Percentiles rank a stretch among this genome's conserved stretches.
Conservation (phyloP, 2,888 invertebrate species). For the Polia nebulosa region DNA sequence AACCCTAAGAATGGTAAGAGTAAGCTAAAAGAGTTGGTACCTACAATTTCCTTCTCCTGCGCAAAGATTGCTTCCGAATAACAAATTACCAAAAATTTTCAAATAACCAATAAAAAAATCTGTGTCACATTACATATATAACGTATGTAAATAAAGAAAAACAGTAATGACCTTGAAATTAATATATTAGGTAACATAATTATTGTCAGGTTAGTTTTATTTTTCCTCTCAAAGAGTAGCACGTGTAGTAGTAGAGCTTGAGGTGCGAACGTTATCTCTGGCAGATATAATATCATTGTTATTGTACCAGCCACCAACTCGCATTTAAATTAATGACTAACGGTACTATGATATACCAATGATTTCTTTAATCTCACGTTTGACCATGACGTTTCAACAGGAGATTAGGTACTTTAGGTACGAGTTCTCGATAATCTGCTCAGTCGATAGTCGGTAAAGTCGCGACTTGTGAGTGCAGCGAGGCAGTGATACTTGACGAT, state of each 20-base stretch:
- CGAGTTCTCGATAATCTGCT: slow-evolving; percentile 32
- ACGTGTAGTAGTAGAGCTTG: not conserved
- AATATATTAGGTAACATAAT: not conserved
- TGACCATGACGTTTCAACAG: slow-evolving; percentile 1
- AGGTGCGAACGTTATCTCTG: slow-evolving; percentile 1
- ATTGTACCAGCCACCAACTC: not conserved
- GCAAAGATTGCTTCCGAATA: no score
- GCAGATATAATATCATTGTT: slow-evolving; percentile 7
- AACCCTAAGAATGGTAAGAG: no score
- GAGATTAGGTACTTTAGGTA: slow-evolving; percentile 26
- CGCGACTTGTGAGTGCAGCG: slow-evolving; percentile 21
- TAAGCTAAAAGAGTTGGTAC: no score
- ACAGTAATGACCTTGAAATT: not conserved
- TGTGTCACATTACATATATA: not conserved
- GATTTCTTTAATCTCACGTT: slow-evolving; percentile 31
- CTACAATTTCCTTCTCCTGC: no score
- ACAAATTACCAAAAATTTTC: not conserved
- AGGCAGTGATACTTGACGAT: slow-evolving; percentile 1
- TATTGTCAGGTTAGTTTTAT: not conserved
- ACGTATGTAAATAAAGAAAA: not conserved
- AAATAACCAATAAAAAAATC: not conserved
- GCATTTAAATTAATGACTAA: slow-evolving; percentile 1
- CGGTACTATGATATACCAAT: not conserved
- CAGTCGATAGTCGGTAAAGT: slow-evolving; percentile 8
- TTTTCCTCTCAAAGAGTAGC: not conserved